phyloP scores from a whole-genome alignment of 2,888 invertebrate genomes.

The Furcula furcula region DNA sequence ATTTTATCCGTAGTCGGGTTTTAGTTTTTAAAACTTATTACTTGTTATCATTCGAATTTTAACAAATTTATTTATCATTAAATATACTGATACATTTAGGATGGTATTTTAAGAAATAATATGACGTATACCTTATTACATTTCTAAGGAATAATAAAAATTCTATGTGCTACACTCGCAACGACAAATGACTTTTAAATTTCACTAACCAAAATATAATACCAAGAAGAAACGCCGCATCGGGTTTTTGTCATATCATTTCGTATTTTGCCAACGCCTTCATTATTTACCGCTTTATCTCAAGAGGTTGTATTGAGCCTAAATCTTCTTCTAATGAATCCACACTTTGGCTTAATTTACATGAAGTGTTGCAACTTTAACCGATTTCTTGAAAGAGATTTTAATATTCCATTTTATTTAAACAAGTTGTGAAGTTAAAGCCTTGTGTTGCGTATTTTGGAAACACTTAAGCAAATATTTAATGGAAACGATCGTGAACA shows the following conservation, averaged over 20 bases:
- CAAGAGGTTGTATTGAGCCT: slow-evolving; percentile 33
- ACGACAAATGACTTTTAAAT: too few relatives aligned
- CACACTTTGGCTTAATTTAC: slow-evolving; percentile 58
- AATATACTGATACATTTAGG: too few relatives aligned
- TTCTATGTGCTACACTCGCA: too few relatives aligned
- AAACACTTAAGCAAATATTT: slow-evolving; percentile 18
- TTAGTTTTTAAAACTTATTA: too few relatives aligned
- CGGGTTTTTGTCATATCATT: slow-evolving; percentile 10
- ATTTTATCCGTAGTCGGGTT: too few relatives aligned
- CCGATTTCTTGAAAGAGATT: slow-evolving; percentile 58
- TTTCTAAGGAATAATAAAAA: too few relatives aligned
- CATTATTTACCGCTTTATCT: slow-evolving; percentile 43
- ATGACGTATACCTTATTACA: too few relatives aligned
- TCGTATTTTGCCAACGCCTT: slow-evolving; percentile 24
- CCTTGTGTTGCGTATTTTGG: slow-evolving; percentile 34
- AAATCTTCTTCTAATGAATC: slow-evolving; percentile 58
- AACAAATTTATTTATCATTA: too few relatives aligned
- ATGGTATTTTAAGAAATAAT: too few relatives aligned
- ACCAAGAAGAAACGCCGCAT: slow-evolving; percentile 3
- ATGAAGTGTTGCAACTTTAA: slow-evolving; percentile 54
- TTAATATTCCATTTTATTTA: slow-evolving; percentile 51
- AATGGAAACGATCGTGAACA: not conserved
- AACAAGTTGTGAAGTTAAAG: slow-evolving; percentile 30
- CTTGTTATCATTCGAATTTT: too few relatives aligned
- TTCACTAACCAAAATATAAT: slow-evolving; percentile 22